Base-by-base conservation (phyloP, 2,113 vertebrate species). In the Oryzias javanicus region DNA sequence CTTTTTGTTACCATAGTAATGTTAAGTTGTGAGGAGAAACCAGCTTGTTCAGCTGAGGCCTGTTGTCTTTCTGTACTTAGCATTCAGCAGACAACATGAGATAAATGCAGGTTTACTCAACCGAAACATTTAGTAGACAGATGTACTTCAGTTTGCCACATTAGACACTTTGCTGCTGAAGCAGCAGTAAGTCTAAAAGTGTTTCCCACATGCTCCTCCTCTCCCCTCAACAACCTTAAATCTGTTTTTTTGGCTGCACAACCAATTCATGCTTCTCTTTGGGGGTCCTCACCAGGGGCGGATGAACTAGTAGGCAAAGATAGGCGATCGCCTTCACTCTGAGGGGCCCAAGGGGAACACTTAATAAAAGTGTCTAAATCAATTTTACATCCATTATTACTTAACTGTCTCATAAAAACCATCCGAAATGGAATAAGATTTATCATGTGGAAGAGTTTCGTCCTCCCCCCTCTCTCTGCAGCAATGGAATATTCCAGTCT, bases 81-180 rank as follows among this genome's bases (percentile, higher is more conserved):
- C 60, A 67, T 74, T 57, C 66, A 49, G 41, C 55, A 76, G 61
- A 67, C 64, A 61, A 70, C 72, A 60, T 46, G 47, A 75, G 76
- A 85, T 72, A 68, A 80, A 80, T 74, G 55, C 62, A 10, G 16
- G 55, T 69, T 60, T 54, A 56, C 47, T 60, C 20, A 0, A 15
- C 49, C 4, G 41, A 67, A 76, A 70, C 48, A 63, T 25, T n/a
- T 4, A 56, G 56, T 63, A 48, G 57, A 48, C 10, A 74, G 47
- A 75, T 74, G 56, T 49, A 17, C 56, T 76, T 71, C 54, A 66
- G 77, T 68, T 60, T n/a, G 40, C 54, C 6, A 18, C 61, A 19
- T 51, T 45, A 51, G 47, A 63, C 60, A 8, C 22, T 41, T 60
- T 55, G 42, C 35, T 16, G 41, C 4, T 53, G 14, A 53, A 63